These are phyloP conservation scores for Drosophila nr. fundita DNA, from an alignment of 2,888 invertebrate genomes.

Conservation along the genomic window DNA sequence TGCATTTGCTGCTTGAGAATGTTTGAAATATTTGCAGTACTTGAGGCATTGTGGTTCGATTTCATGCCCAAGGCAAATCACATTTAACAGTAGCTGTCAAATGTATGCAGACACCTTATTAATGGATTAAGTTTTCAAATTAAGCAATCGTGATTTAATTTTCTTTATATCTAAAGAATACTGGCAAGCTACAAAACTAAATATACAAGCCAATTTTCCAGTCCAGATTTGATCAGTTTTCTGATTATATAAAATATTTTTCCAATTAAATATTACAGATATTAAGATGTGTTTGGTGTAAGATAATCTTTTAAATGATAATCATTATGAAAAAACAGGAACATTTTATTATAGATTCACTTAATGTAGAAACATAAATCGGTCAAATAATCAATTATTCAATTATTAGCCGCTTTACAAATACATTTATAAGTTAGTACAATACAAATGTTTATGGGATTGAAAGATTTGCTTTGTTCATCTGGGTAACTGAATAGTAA, in stretches of 20 bases:
- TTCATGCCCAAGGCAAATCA: background rate
- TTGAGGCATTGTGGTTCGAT: conserved; percentile 18
- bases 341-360: background rate
- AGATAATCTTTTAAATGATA: background rate
- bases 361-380: background rate
- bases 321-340: background rate
- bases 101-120: conserved; percentile 7
- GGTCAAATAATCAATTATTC: background rate
- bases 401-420: background rate
- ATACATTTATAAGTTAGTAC: background rate
- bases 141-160: background rate
- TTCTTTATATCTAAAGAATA: background rate
- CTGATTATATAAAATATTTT: background rate
- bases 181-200: too few species aligned
- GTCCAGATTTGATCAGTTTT: background rate
- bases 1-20: background rate
- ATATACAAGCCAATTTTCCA: background rate
- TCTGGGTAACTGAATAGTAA: conserved; percentile 12
- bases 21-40: conserved; percentile 15
- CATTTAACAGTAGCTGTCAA: conserved; percentile 6
- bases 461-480: background rate
- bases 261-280: background rate
- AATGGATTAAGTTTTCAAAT: background rate
- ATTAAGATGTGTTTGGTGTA: background rate
- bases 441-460: background rate